These are phyloP conservation scores for Oreocharis arfaki DNA, from an alignment of 2,113 vertebrate genomes.

Conservation along the genomic window DNA sequence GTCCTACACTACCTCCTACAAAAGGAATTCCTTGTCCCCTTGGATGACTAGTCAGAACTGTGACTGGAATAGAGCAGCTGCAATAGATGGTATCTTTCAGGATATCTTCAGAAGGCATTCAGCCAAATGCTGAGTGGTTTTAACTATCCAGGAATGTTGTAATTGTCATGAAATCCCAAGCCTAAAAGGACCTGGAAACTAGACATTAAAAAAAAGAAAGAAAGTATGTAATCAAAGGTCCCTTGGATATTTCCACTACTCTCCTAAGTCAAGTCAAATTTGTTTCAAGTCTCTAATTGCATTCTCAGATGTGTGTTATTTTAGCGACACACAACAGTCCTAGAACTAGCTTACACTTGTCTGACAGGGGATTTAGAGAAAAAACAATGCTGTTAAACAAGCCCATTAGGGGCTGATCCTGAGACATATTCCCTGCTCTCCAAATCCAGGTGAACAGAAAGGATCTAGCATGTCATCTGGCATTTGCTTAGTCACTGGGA, in stretches of 20 bases:
- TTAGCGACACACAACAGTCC: not conserved
- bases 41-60: conserved; percentile 41
- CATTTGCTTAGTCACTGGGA: not conserved
- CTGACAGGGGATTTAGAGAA: not conserved
- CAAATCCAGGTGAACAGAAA: not conserved
- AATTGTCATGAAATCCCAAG: conserved; percentile 30
- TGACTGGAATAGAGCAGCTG: conserved; percentile 58
- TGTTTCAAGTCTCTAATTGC: conserved; percentile 9
- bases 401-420: not conserved
- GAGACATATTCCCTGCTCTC: not conserved
- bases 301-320: not conserved
- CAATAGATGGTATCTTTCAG: conserved; percentile 32
- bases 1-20: conserved; percentile 43
- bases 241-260: not conserved
- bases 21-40: conserved; percentile 49
- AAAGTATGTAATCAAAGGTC: not conserved
- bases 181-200: not conserved
- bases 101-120: conserved; percentile 36
- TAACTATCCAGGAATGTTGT: conserved; percentile 22
- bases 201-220: not conserved
- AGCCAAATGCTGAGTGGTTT: conserved; percentile 40
- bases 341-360: not conserved
- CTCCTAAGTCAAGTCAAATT: conserved; percentile 5
- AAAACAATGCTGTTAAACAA: not conserved
- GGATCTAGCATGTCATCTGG: not conserved